Percentiles rank a stretch among this genome's conserved stretches.
These are phyloP conservation scores for Clinocottus analis DNA, from an alignment of 2,113 vertebrate genomes.

Conservation along the genomic window DNA sequence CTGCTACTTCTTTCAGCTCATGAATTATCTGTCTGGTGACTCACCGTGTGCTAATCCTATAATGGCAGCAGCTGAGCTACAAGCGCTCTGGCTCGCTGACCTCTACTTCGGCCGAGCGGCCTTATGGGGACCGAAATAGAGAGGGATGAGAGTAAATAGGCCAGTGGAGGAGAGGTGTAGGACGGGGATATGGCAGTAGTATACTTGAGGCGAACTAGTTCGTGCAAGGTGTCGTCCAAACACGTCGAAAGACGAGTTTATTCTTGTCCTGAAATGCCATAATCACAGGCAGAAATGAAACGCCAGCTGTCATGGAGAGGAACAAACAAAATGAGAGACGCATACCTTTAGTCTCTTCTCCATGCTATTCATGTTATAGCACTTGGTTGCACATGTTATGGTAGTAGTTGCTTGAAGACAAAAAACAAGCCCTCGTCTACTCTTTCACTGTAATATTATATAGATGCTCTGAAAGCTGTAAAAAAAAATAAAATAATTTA, in stretches of 20 bases:
- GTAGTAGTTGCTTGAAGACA: background rate
- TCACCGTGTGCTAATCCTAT: slow-evolving; percentile 68
- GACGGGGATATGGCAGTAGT: background rate
- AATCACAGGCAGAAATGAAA: background rate
- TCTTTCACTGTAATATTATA: background rate
- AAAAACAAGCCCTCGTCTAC: background rate
- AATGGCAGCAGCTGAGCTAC: slow-evolving; percentile 65
- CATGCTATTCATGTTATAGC: background rate
- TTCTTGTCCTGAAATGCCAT: background rate
- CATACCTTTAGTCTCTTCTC: background rate
- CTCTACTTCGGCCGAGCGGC: slow-evolving; percentile 35
- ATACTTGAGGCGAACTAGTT: slow-evolving; percentile 10
- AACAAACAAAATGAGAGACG: background rate
- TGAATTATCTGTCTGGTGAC: slow-evolving; percentile 57
- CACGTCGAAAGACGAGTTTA: background rate
- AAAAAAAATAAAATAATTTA: too few relatives aligned
- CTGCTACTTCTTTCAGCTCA: slow-evolving; percentile 7
- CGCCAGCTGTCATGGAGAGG: background rate
- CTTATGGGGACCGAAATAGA: slow-evolving; percentile 35
- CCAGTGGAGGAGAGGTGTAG: background rate
- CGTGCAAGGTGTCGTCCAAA: background rate
- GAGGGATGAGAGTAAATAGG: slow-evolving; percentile 2
- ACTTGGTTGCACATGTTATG: background rate
- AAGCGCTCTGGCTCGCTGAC: slow-evolving; percentile 50
- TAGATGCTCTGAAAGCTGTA: too few relatives aligned